These are phyloP conservation scores for Ailuropoda melanoleuca DNA, from an alignment of 2,113 vertebrate species.

Conservation along the genomic window DNA sequence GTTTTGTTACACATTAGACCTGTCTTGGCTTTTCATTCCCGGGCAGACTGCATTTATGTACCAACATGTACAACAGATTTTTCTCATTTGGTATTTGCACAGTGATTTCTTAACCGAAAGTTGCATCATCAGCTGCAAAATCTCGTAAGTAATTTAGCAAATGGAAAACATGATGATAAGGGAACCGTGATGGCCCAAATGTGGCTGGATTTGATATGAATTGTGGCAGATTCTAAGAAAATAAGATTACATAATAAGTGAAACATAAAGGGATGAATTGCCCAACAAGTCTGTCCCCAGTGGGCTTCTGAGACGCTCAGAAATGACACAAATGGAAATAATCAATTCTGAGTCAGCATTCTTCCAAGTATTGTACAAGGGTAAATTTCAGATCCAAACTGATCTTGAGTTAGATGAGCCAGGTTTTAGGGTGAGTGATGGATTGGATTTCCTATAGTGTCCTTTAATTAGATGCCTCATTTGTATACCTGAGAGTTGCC, in stretches of 20 bases:
- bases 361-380: background rate
- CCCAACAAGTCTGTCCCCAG: background rate
- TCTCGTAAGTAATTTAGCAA: constrained; percentile 12
- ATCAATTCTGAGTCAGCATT: background rate
- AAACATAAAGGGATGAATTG: constrained; percentile 14
- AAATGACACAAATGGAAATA: background rate
- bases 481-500: background rate
- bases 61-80: background rate
- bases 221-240: background rate
- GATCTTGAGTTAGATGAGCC: constrained; percentile 5
- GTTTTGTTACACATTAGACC: background rate
- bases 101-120: constrained; percentile 53
- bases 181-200: background rate
- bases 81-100: constrained; percentile 57
- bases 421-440: background rate
- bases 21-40: background rate
- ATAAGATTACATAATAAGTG: background rate
- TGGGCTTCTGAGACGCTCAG: background rate
- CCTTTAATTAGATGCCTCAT: background rate
- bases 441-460: background rate
- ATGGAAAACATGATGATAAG: background rate
- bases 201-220: background rate
- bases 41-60: background rate
- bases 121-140: background rate
- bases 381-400: constrained; percentile 9